Conservation (phyloP, 1,140 invertebrate genomes). For the Campoletis sonorensis region DNA sequence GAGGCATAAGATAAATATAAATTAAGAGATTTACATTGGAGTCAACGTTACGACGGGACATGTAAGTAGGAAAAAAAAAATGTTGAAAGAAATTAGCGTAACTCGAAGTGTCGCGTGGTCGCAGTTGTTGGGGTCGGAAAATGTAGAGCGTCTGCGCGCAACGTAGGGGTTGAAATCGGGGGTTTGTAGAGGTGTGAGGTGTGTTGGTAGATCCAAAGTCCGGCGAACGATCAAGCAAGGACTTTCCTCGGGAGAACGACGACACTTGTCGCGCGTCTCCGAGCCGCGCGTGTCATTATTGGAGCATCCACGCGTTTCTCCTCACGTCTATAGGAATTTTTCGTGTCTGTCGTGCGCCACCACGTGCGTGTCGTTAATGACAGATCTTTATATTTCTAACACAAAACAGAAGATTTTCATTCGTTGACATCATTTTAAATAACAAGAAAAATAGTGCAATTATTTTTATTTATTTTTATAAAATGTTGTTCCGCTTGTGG, state of each 20-base stretch:
- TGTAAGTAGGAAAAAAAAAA: too few relatives aligned
- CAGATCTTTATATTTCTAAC: conserved; percentile 18
- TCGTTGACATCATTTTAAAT: conserved; percentile 43
- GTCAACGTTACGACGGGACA: too few relatives aligned
- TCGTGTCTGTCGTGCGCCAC: conserved; percentile 24
- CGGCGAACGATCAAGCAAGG: conserved; percentile 11
- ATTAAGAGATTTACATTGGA: too few relatives aligned
- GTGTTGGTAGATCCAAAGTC: conserved; percentile 14
- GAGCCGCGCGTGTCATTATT: conserved; percentile 59
- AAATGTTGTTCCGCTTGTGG: not conserved
- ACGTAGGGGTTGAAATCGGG: not conserved
- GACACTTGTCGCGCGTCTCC: conserved; percentile 70
- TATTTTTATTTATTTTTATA: not conserved
- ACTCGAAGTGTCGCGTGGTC: conserved; percentile 14
- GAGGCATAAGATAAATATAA: too few relatives aligned
- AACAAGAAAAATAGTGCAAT: not conserved
- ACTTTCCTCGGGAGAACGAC: conserved; percentile 46
- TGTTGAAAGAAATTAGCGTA: not conserved
- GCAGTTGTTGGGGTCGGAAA: not conserved
- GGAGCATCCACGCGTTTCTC: conserved; percentile 13
- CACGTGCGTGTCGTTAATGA: conserved; percentile 35
- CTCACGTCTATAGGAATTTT: not conserved
- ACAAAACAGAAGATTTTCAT: conserved; percentile 54
- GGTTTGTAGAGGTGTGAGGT: not conserved
- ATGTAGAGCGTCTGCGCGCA: conserved; percentile 23